Conservation (phyloP, 2,888 invertebrate species). For the Tuberolachnus salignus region DNA sequence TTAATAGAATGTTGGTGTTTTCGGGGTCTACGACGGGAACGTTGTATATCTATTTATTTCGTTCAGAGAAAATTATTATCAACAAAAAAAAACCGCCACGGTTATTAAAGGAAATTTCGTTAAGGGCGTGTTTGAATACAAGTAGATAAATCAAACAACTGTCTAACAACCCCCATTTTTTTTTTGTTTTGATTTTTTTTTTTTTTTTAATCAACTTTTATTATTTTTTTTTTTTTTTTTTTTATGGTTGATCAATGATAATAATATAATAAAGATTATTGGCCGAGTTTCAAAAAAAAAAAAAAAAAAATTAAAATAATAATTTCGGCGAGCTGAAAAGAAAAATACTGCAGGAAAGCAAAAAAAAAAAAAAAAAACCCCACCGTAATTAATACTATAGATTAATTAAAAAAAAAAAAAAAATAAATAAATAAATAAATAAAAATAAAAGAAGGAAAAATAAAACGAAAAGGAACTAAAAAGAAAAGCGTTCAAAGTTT, state of each 20-base stretch:
- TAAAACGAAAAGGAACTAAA: neutral
- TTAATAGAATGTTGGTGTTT: neutral
- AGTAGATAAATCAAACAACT: conserved; percentile 54
- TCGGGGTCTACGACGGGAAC: neutral
- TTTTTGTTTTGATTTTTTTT: conserved; percentile 45
- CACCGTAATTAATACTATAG: conserved; percentile 35
- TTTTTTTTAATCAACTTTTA: neutral
- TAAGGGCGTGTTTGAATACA: conserved; percentile 44
- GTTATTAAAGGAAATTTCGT: conserved; percentile 40
- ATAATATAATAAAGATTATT: conserved; percentile 39
- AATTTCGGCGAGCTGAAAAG: conserved; percentile 37
- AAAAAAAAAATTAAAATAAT: neutral
- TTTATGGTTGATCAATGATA: conserved; percentile 42
- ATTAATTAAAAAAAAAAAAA: conserved; percentile 33
- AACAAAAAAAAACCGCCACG: conserved; percentile 12
- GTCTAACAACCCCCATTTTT: conserved; percentile 44
- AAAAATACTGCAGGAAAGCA: conserved; percentile 3
- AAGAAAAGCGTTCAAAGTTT: conserved; percentile 21
- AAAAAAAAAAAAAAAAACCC: neutral
- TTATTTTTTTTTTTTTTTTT: conserved; percentile 35
- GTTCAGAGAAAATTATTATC: neutral
- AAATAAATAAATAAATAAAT: too few relatives aligned
- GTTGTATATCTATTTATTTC: neutral
- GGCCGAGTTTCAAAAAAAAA: conserved; percentile 41
- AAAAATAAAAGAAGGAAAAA: too few relatives aligned